Base-by-base conservation (phyloP, 2,797 vertebrate genomes). In the Enteromius trimaculatus region DNA sequence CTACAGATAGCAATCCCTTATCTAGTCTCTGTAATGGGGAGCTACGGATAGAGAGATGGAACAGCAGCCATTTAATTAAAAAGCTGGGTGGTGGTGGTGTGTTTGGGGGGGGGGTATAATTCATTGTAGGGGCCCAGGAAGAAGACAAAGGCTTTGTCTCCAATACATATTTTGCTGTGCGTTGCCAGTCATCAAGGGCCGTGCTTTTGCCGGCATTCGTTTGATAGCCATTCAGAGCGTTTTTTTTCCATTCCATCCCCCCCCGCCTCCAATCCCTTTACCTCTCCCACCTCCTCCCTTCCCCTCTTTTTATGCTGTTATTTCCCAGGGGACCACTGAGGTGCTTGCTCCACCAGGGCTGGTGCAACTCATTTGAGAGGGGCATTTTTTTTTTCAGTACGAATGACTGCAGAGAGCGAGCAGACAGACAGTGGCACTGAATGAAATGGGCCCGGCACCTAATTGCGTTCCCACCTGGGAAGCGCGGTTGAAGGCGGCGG, bases 61-160 rank as follows among this genome's bases (percentile, higher is more conserved):
- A 95, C 95, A 92, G 95, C 95, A 96, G 96, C 96, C 96, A 97
- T 97, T 97, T 97, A 97, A 97, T 97, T 97, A 97, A 96, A 96
- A 96, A 95, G 85, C 92, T 87, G 84, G 87, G 87, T 91, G 94
- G 86, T 66, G 21, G 86, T 62, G 19, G 44, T 31, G 71, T 19
- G 34, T 86, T 74, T 79, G 53, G 77, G 89, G 89, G 86, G 89
- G 80, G 90, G 90, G 94, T 94, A 93, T 95, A 95, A 95, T 95
- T 95, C 95, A 95, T 94, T 93, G 94, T 94, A 94, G 93, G 94
- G 92, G 94, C 93, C 92, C 92, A 93, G 92, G 91, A 95, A 95
- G 92, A 92, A 95, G 94, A 95, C 94, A 95, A 95, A 94, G 94
- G 89, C 94, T 95, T 95, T 95, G 94, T 95, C 93, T 95, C 87